Evolutionary conservation across 1,140 invertebrate species (phyloP).

Genomic region (Drosophila repleta): DNA sequence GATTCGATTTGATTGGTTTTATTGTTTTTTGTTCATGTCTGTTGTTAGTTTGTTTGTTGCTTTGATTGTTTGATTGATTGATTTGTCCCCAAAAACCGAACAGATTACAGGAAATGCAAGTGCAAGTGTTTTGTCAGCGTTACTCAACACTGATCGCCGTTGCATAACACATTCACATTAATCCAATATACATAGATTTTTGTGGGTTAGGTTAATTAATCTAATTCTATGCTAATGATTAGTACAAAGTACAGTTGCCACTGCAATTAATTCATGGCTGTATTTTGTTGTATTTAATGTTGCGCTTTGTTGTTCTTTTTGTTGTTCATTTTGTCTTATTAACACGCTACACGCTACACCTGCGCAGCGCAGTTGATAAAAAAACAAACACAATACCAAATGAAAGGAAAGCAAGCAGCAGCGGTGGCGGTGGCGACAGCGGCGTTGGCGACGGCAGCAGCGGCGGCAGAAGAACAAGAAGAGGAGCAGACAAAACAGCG

Average conservation of each 20-base stretch:
- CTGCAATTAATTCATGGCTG: slow-evolving; percentile 42
- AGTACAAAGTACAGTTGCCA: slow-evolving; percentile 51
- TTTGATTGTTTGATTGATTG: slow-evolving; percentile 39
- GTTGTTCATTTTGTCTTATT: slow-evolving; percentile 64
- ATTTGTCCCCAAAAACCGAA: slow-evolving; percentile 58
- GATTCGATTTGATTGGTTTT: slow-evolving; percentile 25
- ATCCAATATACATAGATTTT: slow-evolving; percentile 34
- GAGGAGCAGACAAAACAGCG: slow-evolving; percentile 36
- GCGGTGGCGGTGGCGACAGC: slow-evolving; percentile 12
- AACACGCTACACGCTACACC: slow-evolving; percentile 71
- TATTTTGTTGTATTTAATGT: slow-evolving; percentile 35
- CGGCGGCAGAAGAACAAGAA: slow-evolving; percentile 28
- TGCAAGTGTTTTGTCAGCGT: slow-evolving; percentile 43
- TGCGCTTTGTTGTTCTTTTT: slow-evolving; percentile 45
- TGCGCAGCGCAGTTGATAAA: slow-evolving; percentile 69
- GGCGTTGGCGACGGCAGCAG: slow-evolving; percentile 14
- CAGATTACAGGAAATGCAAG: slow-evolving; percentile 55
- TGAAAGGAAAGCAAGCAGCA: slow-evolving; percentile 41
- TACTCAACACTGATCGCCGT: slow-evolving; percentile 35
- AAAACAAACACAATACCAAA: slow-evolving; percentile 42
- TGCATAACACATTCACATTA: slow-evolving; percentile 32
- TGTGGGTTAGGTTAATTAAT: slow-evolving; percentile 37
- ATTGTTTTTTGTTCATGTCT: slow-evolving; percentile 33
- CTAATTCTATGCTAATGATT: slow-evolving; percentile 47
- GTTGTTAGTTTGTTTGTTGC: slow-evolving; percentile 40